Evolutionary conservation across 2,888 invertebrate genomes (phyloP).

Genomic region (Hermaeophaga mercurialis): DNA sequence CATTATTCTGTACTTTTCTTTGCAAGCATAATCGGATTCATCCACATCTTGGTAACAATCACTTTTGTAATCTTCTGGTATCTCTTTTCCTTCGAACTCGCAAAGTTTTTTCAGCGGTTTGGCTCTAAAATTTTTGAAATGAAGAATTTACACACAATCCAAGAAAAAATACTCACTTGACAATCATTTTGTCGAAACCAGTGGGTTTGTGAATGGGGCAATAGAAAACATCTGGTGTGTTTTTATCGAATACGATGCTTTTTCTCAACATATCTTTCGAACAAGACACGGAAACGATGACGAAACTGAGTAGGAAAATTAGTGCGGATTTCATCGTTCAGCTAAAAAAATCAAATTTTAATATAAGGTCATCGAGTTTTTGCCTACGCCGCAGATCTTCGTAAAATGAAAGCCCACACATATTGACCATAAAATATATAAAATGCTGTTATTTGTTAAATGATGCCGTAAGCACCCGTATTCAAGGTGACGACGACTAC

Average conservation of each 20-base stretch:
- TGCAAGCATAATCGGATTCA: constrained; percentile 79
- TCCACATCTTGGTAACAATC: constrained; percentile 82
- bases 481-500: too few relatives aligned
- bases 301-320: constrained; percentile 18
- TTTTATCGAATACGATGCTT: constrained; percentile 78
- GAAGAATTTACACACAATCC: not conserved
- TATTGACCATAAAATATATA: too few relatives aligned
- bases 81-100: constrained; percentile 71
- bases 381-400: too few relatives aligned
- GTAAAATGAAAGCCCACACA: too few relatives aligned
- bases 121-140: constrained; percentile 55
- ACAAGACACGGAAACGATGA: constrained; percentile 24
- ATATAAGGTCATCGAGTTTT: too few relatives aligned
- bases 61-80: constrained; percentile 75
- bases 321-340: constrained; percentile 27
- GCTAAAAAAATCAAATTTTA: too few relatives aligned
- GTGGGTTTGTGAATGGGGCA: constrained; percentile 80
- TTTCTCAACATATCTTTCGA: constrained; percentile 77
- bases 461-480: too few relatives aligned
- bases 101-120: constrained; percentile 73
- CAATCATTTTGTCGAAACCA: constrained; percentile 74
- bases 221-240: constrained; percentile 79
- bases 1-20: constrained; percentile 80
- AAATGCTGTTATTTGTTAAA: too few relatives aligned
- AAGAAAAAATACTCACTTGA: constrained; percentile 58